Evolutionary conservation across 2,113 vertebrate genomes (phyloP).

Genomic region (Raja brachyura): DNA sequence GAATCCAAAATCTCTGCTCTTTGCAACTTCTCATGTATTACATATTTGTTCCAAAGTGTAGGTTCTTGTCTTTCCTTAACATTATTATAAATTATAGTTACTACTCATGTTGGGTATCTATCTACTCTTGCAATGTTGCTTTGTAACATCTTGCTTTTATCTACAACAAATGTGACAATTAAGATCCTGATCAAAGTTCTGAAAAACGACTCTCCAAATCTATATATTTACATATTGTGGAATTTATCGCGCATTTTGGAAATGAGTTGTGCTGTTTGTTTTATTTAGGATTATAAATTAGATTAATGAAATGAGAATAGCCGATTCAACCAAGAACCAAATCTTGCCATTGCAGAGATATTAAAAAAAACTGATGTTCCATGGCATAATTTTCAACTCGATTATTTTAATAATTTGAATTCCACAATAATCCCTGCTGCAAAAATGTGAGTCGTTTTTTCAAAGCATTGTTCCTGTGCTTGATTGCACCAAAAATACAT

Average conservation of each 20-base stretch:
- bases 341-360: background rate
- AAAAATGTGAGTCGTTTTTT: background rate
- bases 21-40: background rate
- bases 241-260: background rate
- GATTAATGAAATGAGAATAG: background rate
- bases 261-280: too few species aligned
- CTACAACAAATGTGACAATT: background rate
- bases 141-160: background rate
- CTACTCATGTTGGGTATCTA: background rate
- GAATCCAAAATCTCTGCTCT: background rate
- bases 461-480: background rate
- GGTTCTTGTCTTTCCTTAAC: background rate
- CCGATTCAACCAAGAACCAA: background rate
- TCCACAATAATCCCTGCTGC: background rate
- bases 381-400: background rate
- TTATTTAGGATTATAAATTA: background rate
- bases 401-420: background rate
- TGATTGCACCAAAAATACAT: background rate
- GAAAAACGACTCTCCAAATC: background rate
- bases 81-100: background rate
- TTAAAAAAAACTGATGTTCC: background rate
- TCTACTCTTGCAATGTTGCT: background rate
- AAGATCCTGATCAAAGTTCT: background rate
- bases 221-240: background rate
- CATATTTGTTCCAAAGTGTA: background rate